Conservation (phyloP, 2,113 vertebrate species). For the Cariama cristata region DNA sequence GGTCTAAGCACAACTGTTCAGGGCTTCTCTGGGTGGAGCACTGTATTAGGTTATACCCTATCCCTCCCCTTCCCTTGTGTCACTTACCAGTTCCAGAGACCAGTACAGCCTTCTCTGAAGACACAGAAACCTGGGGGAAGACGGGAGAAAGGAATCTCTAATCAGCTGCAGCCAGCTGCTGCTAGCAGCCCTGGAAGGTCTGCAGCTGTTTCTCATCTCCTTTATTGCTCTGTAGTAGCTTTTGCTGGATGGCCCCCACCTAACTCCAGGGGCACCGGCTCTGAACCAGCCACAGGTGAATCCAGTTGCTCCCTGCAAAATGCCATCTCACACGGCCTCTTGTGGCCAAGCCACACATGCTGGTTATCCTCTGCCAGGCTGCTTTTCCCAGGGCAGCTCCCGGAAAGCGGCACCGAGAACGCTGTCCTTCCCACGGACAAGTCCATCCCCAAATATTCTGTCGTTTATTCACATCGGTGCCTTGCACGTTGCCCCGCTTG, state of each 20-base stretch:
- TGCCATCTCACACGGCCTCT: not conserved
- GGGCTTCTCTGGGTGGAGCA: not conserved
- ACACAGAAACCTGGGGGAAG: not conserved
- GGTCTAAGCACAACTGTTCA: not conserved
- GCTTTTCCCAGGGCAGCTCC: not conserved
- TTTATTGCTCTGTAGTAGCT: not conserved
- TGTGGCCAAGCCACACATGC: not conserved
- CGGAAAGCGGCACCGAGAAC: not conserved
- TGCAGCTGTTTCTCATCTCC: not conserved
- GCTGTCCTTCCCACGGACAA: accelerated
- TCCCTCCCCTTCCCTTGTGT: not conserved
- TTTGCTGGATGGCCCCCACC: not conserved
- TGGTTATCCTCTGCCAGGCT: accelerated
- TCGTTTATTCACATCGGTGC: not conserved
- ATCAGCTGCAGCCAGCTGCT: not conserved
- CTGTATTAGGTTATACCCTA: not conserved
- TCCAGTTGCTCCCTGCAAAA: not conserved
- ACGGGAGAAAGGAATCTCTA: not conserved
- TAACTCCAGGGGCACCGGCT: accelerated
- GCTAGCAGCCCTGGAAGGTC: not conserved
- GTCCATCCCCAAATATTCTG: not conserved
- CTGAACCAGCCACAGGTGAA: not conserved
- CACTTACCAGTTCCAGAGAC: not conserved
- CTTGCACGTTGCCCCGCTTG: accelerated
- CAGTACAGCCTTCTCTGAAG: not conserved